phyloP scores from a whole-genome alignment of 2,888 invertebrate species.

The Hypena proboscidalis region DNA sequence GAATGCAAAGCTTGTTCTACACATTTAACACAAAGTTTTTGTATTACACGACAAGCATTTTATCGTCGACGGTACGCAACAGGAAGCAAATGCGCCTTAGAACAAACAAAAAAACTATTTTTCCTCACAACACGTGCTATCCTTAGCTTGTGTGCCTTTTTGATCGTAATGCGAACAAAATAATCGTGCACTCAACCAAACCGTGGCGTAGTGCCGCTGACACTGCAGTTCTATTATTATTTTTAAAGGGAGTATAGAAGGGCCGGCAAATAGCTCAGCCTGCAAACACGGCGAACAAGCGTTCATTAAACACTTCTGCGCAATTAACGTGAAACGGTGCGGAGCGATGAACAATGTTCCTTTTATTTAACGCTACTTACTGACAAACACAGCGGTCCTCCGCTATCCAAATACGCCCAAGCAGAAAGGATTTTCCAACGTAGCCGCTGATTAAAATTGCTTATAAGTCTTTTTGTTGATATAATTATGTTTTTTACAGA shows the following conservation, averaged over 20 bases:
- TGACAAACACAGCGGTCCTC: constrained; percentile 45
- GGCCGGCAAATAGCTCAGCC: constrained; percentile 50
- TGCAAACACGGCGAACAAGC: constrained; percentile 63
- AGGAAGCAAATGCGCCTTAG: no score
- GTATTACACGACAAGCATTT: no score
- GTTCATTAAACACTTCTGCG: constrained; percentile 73
- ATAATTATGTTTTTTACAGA: no score
- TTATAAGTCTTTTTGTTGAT: constrained; percentile 25
- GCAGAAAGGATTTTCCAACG: constrained; percentile 42
- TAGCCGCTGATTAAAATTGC: constrained; percentile 17
- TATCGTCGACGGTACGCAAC: neutral
- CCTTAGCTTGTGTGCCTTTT: constrained; percentile 20
- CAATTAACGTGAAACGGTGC: constrained; percentile 62
- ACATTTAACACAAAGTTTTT: no score
- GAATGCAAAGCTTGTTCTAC: no score
- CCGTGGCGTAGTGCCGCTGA: constrained; percentile 25
- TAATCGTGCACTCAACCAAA: constrained; percentile 33
- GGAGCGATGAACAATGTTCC: constrained; percentile 61
- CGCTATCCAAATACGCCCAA: constrained; percentile 46
- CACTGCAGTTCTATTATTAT: constrained; percentile 37
- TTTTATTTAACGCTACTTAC: constrained; percentile 57
- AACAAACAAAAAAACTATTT: constrained; percentile 20
- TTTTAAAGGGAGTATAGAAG: constrained; percentile 46
- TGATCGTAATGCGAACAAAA: constrained; percentile 39
- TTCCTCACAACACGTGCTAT: constrained; percentile 8